A percentile compares a stretch with the other conserved stretches of the same genome.
Evolutionary conservation across 2,113 vertebrate species (phyloP).

Genomic region (Notarius lentiginosus): DNA sequence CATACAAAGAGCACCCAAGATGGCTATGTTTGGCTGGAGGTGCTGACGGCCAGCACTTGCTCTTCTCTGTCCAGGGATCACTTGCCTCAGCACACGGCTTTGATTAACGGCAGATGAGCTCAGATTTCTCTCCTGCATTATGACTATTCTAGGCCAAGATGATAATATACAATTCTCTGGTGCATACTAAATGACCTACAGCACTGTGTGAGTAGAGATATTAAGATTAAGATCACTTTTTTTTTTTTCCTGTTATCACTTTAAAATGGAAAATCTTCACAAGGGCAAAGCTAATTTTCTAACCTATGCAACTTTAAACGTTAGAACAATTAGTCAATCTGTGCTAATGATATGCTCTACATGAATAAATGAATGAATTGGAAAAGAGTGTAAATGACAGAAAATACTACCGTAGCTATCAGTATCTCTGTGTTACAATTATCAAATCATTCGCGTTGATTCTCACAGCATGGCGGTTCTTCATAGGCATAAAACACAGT

Average conservation of each 20-base stretch:
- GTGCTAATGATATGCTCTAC: neutral
- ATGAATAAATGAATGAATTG: neutral
- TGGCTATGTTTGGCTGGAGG: constrained; percentile 42
- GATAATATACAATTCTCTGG: constrained; percentile 19
- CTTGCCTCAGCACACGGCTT: constrained; percentile 17
- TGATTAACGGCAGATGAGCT: constrained; percentile 42
- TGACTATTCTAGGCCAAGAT: constrained; percentile 26
- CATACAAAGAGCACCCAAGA: constrained; percentile 23
- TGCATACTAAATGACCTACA: constrained; percentile 21
- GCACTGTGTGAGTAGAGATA: constrained; percentile 22
- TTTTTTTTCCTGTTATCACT: neutral
- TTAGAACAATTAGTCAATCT: neutral
- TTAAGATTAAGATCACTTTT: constrained; percentile 22
- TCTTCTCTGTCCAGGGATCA: constrained; percentile 32
- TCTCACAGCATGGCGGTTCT: neutral
- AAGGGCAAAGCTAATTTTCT: neutral
- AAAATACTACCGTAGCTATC: neutral
- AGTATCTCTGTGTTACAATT: neutral
- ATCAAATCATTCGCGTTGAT: neutral
- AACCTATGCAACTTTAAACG: neutral
- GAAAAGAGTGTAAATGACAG: neutral
- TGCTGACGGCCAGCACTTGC: constrained; percentile 27
- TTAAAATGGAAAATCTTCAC: constrained; percentile 13
- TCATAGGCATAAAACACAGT: neutral
- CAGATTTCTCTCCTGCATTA: constrained; percentile 36